Evolutionary conservation across 2,888 invertebrate species (phyloP).

Genomic region (Minunthozetes semirufus): DNA sequence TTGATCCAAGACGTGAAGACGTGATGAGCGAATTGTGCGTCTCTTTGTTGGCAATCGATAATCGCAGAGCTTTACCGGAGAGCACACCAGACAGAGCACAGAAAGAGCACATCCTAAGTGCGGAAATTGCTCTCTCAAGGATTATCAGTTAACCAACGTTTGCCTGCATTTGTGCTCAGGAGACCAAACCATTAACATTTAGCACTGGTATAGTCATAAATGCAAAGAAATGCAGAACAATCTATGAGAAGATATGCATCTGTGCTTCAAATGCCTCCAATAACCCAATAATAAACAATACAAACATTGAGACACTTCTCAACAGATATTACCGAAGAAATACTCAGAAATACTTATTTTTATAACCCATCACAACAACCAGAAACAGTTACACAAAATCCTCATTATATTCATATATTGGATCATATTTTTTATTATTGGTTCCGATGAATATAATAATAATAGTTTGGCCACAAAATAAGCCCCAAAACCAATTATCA

Average conservation of each 20-base stretch:
- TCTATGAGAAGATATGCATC: constrained; percentile 22
- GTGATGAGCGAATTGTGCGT: constrained; percentile 4
- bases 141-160: constrained; percentile 26
- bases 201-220: constrained; percentile 17
- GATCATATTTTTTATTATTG: neutral
- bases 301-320: constrained; percentile 12
- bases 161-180: constrained; percentile 8
- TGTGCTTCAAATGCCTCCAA: constrained; percentile 5
- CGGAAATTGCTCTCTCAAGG: constrained; percentile 26
- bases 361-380: neutral
- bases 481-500: neutral
- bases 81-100: neutral
- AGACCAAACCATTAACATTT: constrained; percentile 24
- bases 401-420: neutral
- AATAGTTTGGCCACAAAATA: neutral
- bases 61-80: constrained; percentile 13
- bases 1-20: constrained; percentile 12
- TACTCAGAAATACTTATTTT: neutral
- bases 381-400: neutral
- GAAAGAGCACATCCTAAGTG: constrained; percentile 21
- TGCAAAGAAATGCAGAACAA: neutral
- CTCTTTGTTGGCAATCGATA: constrained; percentile 25
- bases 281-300: constrained; percentile 20
- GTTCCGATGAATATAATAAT: constrained; percentile 5
- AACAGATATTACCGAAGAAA: neutral